Base-by-base conservation (phyloP, 2,797 vertebrate species). In the Lindbergichthys nudifrons region DNA sequence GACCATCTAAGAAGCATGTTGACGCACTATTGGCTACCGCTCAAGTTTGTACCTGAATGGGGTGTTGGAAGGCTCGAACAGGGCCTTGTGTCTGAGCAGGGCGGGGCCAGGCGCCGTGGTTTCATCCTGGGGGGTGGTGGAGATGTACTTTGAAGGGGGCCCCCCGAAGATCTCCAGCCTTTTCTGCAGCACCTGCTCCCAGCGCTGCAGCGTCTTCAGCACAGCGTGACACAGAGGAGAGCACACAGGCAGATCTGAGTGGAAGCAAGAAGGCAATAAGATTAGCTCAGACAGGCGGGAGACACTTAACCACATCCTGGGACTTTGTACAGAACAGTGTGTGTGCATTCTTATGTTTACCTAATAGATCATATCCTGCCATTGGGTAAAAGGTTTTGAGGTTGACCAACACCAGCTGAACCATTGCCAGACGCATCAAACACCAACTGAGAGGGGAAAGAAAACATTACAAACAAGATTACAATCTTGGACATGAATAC, bases 401-500 rank as follows among this genome's bases (percentile, higher is more conserved):
- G 89, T 97, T 98, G 91, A 94, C 93, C 88, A 98, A 93, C 71
- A 99, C 97, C 91, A 98, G 92, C 74, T 99, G 97, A 84, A 99
- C 97, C 98, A 99, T 97, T 48, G 97, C 93, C 90, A 99, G 90
- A 59, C 98, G 96, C 97, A 99, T 99, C 90, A 99, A 94, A 90
- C 96, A 98, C 98, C 98, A 99, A 92, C 98, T 99, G 90, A 63
- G 82, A 81, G 70, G 48, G 59, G 1, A 9, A 78, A 74, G 10
- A 67, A 56, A 30, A 15, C 14, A 69, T 60, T 23, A 71, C 18
- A 80, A 75, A 73, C 62, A 13, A 75, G 30, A 73, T 83, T 69
- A 58, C 2, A 50, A 16, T 62, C 61, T 21, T 63, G 19, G 65
- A 70, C 30, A 65, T 3, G 46, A 74, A 75, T 50, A 18, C 23